Percentiles rank a stretch among this genome's conserved stretches.
phyloP scores from a whole-genome alignment of 2,888 invertebrate genomes.

The Drosophila peninsularis region DNA sequence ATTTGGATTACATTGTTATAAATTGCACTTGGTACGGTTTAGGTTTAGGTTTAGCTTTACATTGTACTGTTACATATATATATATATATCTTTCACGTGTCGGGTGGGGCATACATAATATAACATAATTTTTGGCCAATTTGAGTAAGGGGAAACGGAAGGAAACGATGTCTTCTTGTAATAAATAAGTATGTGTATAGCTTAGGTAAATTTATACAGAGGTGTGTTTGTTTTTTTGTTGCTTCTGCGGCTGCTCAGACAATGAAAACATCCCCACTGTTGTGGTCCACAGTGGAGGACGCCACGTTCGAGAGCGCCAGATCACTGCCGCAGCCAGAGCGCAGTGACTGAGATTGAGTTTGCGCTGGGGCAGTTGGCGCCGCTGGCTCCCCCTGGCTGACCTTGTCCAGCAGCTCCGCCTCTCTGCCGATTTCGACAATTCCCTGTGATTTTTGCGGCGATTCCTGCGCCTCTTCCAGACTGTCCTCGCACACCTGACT shows the following conservation, averaged over 20 bases:
- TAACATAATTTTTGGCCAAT: slow-evolving; percentile 59
- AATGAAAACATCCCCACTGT: slow-evolving; percentile 68
- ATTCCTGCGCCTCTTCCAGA: slow-evolving; percentile 60
- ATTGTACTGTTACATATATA: slow-evolving; percentile 41
- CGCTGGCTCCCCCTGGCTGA: slow-evolving; percentile 23
- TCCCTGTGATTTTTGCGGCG: slow-evolving; percentile 65
- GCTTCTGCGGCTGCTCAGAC: slow-evolving; percentile 43
- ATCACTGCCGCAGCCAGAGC: slow-evolving; percentile 58
- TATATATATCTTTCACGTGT: slow-evolving; percentile 5
- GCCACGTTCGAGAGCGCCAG: slow-evolving; percentile 24
- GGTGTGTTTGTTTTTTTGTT: not conserved
- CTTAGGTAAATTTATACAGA: slow-evolving; percentile 51
- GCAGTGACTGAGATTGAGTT: slow-evolving; percentile 36
- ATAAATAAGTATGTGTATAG: slow-evolving; percentile 39
- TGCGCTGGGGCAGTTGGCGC: slow-evolving; percentile 16
- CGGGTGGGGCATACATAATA: slow-evolving; percentile 28
- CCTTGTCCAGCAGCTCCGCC: slow-evolving; percentile 81
- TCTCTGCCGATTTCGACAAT: slow-evolving; percentile 84
- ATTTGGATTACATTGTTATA: slow-evolving; percentile 48
- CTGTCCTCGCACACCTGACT: slow-evolving; percentile 46
- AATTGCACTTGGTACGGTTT: slow-evolving; percentile 72
- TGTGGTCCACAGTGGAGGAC: slow-evolving; percentile 49
- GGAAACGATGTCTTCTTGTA: slow-evolving; percentile 28
- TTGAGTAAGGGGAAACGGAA: slow-evolving; percentile 34
- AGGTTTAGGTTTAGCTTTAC: slow-evolving; percentile 49